phyloP scores from a whole-genome alignment of 2,797 vertebrate genomes.

The Hyperoplus lanceolatus region DNA sequence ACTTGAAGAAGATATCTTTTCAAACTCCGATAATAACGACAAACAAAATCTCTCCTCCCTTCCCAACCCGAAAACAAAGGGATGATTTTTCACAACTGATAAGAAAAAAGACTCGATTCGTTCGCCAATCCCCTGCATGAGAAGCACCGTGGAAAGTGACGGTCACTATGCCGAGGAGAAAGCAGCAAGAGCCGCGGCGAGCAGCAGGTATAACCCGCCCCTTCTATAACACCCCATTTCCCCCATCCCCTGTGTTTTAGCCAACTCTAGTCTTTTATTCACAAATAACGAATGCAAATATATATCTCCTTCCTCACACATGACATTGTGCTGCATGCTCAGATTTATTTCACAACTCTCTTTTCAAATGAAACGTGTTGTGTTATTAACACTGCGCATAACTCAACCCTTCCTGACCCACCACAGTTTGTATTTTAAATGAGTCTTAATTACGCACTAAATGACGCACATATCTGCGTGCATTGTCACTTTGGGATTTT shows the following conservation, averaged over 20 bases:
- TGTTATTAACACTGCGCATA: slow-evolving; percentile 41
- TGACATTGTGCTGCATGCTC: slow-evolving; percentile 49
- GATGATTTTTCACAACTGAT: slow-evolving; percentile 82
- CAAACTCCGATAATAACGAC: slow-evolving; percentile 31
- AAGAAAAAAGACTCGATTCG: slow-evolving; percentile 62
- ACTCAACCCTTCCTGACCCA: slow-evolving; percentile 45
- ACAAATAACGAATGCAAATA: slow-evolving; percentile 28
- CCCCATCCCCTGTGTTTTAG: slow-evolving; percentile 18
- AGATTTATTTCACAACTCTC: slow-evolving; percentile 40
- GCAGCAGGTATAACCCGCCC: slow-evolving; percentile 91
- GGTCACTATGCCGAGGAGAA: slow-evolving; percentile 95
- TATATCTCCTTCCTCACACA: slow-evolving; percentile 1
- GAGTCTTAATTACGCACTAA: slow-evolving; percentile 52
- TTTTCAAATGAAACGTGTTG: slow-evolving; percentile 30
- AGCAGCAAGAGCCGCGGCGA: slow-evolving; percentile 97
- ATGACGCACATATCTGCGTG: slow-evolving; percentile 59
- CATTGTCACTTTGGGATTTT: slow-evolving; percentile 50
- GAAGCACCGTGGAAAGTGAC: slow-evolving; percentile 91
- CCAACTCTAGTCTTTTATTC: slow-evolving; percentile 37
- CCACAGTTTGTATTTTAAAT: slow-evolving; percentile 44
- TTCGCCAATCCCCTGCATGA: slow-evolving; percentile 88
- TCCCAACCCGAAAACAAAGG: slow-evolving; percentile 56
- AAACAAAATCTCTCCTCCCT: slow-evolving; percentile 16
- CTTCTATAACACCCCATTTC: slow-evolving; percentile 47
- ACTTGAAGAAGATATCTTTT: slow-evolving; percentile 67